Conservation (phyloP, 2,888 invertebrate genomes). For the Andricus quercusramuli region DNA sequence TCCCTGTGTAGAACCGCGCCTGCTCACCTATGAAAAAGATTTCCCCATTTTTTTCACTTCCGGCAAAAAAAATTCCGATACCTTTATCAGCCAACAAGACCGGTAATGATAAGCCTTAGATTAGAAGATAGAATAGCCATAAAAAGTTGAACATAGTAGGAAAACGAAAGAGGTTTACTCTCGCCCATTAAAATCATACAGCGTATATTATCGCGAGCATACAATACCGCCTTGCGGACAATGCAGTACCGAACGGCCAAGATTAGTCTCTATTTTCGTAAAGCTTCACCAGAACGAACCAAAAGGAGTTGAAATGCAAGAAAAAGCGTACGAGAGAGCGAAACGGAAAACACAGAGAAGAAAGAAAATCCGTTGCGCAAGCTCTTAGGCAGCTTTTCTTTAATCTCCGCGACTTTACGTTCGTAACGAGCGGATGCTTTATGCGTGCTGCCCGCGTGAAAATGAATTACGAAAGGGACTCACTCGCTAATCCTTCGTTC, state of each 20-base stretch:
- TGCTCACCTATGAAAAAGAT: neutral
- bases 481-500: constrained; percentile 4
- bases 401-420: constrained; percentile 63
- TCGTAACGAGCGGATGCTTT: constrained; percentile 61
- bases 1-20: too few species aligned
- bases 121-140: neutral
- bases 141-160: constrained; percentile 43
- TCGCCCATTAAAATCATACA: constrained; percentile 67
- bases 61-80: neutral
- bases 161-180: constrained; percentile 54
- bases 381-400: constrained; percentile 57
- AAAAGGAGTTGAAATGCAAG: constrained; percentile 48
- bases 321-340: constrained; percentile 30
- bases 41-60: neutral
- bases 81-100: neutral
- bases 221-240: constrained; percentile 62
- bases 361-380: constrained; percentile 43
- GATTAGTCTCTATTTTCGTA: constrained; percentile 67
- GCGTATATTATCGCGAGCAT: constrained; percentile 64
- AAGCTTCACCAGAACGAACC: constrained; percentile 50
- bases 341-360: constrained; percentile 48
- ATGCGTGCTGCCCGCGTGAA: constrained; percentile 55
- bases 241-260: constrained; percentile 64
- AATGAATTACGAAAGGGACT: constrained; percentile 51
- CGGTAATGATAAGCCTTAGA: neutral